Base-by-base conservation (phyloP, 2,113 vertebrate genomes). In the Galeopterus variegatus region DNA sequence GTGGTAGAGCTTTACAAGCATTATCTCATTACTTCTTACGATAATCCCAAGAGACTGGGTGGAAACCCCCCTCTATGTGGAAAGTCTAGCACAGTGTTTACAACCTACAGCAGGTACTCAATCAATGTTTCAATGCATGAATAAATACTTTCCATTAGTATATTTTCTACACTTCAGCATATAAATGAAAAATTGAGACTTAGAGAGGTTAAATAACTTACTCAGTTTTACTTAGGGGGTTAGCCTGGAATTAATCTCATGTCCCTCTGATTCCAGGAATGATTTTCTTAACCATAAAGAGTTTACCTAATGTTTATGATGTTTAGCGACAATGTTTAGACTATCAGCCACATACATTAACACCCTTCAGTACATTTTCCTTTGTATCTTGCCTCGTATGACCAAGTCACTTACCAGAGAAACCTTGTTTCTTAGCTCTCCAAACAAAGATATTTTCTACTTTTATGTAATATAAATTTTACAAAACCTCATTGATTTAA, bases 271-370 rank as follows among this genome's bases (percentile, higher is more conserved):
- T 26, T 73, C 21, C 11, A 48, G 9, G 10, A n/a, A 72, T n/a
- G 11, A 33, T 45, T 96, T 75, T 86, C 45, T 93, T 54, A 72
- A 73, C 28, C 26, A 81, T 73, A 36, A 64, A 72, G 26, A 48
- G 33, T 84, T 52, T 80, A 62, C 11, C 15, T 75, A 33, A 93
- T n/a, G 50, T 36, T 81, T 6, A 58, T 75, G 26, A 64, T 75
- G 72, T 73, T 36, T 31, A 23, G 5, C 52, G 60, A 15, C 50
- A 50, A 14, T 14, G 5, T 7, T 52, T 48, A 62, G 67, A 52
- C 1, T 6, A 41, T 77, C 15, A 52, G 8, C 6, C 4, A 6
- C 0, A 0, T 58, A 7, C 7, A 0, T 0, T 11, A 9, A 0
- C 21, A 23, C 8, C 52, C 70, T 7, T 33, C 1, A 54, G 26